These are phyloP conservation scores for Gorsachius goisagi DNA, from an alignment of 2,113 vertebrate species.

Conservation along the genomic window DNA sequence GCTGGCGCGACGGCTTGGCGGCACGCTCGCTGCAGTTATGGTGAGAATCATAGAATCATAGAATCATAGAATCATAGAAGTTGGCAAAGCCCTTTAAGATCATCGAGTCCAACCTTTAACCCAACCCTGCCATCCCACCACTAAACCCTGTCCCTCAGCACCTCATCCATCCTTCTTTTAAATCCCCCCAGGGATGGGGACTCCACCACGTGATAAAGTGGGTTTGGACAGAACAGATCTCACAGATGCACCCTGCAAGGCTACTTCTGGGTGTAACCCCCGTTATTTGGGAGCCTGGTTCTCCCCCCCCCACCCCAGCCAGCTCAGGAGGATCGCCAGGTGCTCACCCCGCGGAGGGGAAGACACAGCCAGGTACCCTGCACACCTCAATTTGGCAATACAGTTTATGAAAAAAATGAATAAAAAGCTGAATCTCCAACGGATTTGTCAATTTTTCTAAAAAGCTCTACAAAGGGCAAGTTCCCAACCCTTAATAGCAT, in stretches of 20 bases:
- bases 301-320: not conserved
- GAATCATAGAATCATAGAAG: too few relatives aligned
- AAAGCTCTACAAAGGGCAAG: not conserved
- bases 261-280: not conserved
- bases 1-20: accelerated
- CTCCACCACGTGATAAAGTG: accelerated
- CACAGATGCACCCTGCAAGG: too few relatives aligned
- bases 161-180: too few relatives aligned
- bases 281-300: accelerated
- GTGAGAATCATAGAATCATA: too few relatives aligned
- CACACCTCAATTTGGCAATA: accelerated
- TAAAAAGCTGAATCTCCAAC: accelerated
- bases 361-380: not conserved
- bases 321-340: not conserved
- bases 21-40: accelerated
- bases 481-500: accelerated
- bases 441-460: not conserved
- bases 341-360: accelerated
- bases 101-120: too few relatives aligned
- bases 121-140: accelerated
- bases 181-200: too few relatives aligned
- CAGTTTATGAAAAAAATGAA: accelerated
- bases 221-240: accelerated
- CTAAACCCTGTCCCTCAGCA: too few relatives aligned
- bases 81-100: too few relatives aligned